These are phyloP conservation scores for Erinaceus europaeus DNA, from an alignment of 2,113 vertebrate species.

Conservation along the genomic window DNA sequence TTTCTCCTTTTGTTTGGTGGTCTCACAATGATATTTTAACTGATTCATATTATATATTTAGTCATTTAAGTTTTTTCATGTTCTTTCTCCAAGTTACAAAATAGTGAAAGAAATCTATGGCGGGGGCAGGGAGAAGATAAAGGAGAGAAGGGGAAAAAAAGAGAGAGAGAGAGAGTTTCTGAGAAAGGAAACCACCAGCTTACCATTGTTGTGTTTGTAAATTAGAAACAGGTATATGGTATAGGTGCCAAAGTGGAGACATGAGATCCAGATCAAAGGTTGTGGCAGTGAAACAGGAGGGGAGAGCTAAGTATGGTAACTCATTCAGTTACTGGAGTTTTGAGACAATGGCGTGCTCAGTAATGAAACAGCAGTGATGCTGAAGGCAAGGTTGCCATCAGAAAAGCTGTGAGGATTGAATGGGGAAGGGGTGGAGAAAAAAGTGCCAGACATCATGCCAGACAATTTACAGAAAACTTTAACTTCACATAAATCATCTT, in stretches of 20 bases:
- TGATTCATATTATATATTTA: not conserved
- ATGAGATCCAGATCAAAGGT: not conserved
- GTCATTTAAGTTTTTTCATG: not conserved
- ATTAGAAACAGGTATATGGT: not conserved
- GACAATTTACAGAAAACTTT: not conserved
- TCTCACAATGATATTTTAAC: not conserved
- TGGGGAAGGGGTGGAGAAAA: not conserved
- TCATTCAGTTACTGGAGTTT: not conserved
- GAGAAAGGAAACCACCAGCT: not conserved
- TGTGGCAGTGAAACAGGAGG: not conserved
- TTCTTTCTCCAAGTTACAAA: not conserved
- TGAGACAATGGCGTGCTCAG: not conserved
- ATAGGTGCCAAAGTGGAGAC: not conserved
- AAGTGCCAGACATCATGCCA: not conserved
- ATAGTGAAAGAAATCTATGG: not conserved
- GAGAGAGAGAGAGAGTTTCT: not conserved
- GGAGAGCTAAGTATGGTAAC: not conserved
- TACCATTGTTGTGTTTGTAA: not conserved
- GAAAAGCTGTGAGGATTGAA: not conserved
- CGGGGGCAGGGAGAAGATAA: not conserved
- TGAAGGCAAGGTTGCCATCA: not conserved
- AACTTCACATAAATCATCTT: not conserved
- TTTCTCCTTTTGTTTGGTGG: not conserved
- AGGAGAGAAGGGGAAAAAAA: not conserved
- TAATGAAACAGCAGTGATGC: not conserved